A percentile compares a stretch with the other conserved stretches of the same genome.
These are phyloP conservation scores for Cryptosula pallasiana DNA, from an alignment of 2,888 invertebrate genomes.

Conservation along the genomic window DNA sequence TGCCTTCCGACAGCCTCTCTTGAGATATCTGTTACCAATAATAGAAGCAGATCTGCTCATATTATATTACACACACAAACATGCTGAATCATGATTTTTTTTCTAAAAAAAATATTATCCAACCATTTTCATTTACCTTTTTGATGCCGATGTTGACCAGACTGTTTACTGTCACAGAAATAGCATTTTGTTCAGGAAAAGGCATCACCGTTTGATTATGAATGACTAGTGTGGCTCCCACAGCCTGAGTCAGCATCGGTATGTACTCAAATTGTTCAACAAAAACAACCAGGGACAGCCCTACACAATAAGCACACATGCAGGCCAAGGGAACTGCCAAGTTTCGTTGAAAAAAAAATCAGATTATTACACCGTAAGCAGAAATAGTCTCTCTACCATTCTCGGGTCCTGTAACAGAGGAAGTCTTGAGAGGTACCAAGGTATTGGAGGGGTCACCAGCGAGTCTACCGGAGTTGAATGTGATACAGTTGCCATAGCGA, in stretches of 20 bases:
- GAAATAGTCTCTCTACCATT: no score
- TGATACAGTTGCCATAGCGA: slow-evolving; percentile 21
- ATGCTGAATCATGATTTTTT: no score
- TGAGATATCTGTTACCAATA: background rate
- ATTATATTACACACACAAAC: no score
- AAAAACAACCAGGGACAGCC: background rate
- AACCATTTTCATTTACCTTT: slow-evolving; percentile 12
- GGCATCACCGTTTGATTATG: slow-evolving; percentile 19
- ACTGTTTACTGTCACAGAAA: slow-evolving; percentile 5
- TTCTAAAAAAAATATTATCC: no score
- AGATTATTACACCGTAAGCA: no score
- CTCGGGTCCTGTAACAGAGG: background rate
- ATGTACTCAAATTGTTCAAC: slow-evolving; percentile 17
- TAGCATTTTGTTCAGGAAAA: slow-evolving; percentile 16
- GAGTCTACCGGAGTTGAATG: background rate
- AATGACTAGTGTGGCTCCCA: background rate
- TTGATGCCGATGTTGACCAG: slow-evolving; percentile 7
- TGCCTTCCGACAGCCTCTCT: background rate
- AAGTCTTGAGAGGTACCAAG: background rate
- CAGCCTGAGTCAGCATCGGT: slow-evolving; percentile 5
- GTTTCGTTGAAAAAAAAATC: no score
- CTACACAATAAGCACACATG: background rate
- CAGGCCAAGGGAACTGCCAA: no score
- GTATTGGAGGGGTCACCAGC: background rate
- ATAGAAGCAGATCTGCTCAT: no score